Percentiles rank a stretch among this genome's conserved stretches.
These are phyloP conservation scores for Stictocephala bisonia DNA, from an alignment of 2,888 invertebrate species.

Conservation along the genomic window DNA sequence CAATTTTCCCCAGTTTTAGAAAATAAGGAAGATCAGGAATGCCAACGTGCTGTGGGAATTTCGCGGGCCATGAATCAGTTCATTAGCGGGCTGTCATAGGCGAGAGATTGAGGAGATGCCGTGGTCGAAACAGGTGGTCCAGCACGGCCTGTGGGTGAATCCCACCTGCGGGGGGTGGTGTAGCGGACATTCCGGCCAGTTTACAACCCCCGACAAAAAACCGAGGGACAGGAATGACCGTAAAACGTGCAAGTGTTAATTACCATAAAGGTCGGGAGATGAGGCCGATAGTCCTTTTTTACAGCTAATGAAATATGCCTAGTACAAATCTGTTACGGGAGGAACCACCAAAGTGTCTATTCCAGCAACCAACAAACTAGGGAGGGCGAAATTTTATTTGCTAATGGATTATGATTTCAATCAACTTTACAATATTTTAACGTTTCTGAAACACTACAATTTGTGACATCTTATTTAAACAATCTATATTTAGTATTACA, in stretches of 20 bases:
- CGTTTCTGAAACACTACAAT: no score
- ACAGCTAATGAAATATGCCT: conserved; percentile 35
- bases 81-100: conserved; percentile 8
- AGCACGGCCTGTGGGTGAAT: conserved; percentile 18
- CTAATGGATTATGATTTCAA: no score
- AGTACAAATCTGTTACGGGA: no score
- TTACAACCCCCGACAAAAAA: conserved; percentile 44
- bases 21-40: no score
- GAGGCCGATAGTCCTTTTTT: conserved; percentile 16
- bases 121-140: conserved; percentile 2
- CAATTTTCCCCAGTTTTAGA: no score
- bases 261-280: conserved; percentile 40
- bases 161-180: conserved; percentile 32
- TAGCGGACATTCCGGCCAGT: conserved; percentile 31
- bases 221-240: conserved; percentile 35
- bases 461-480: no score
- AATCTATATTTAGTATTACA: no score
- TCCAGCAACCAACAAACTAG: no score
- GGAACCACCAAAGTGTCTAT: no score
- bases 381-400: no score
- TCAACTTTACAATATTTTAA: no score
- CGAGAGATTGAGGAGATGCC: background rate
- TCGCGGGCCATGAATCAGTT: conserved; percentile 33
- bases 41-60: no score
- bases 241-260: conserved; percentile 48